Conservation (phyloP, 2,113 vertebrate species). For the Anas platyrhynchos region DNA sequence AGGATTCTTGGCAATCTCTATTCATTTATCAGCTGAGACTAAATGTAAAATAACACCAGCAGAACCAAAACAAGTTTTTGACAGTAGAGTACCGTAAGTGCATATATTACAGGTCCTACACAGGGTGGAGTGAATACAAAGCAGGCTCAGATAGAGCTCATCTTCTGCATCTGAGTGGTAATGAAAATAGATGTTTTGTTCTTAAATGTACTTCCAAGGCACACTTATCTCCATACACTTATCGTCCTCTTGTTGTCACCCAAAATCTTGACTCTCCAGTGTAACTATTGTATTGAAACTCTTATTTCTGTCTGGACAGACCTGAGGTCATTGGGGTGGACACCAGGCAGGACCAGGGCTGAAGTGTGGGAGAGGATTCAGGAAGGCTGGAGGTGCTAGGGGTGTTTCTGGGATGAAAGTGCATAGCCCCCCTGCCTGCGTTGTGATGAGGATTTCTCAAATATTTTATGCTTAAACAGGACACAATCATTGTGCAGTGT, state of each 20-base stretch:
- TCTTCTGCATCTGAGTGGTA: neutral
- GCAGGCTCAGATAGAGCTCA: neutral
- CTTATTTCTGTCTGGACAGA: neutral
- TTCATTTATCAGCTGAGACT: neutral
- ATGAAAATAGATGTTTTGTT: neutral
- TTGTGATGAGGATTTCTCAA: neutral
- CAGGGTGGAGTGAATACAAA: neutral
- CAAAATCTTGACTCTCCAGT: neutral
- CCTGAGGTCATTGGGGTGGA: neutral
- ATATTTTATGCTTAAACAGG: fast-evolving
- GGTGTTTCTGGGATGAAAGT: neutral
- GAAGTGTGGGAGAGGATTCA: neutral
- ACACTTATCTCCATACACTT: neutral
- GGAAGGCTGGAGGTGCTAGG: neutral
- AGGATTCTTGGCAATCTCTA: neutral
- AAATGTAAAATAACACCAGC: neutral
- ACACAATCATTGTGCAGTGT: fast-evolving
- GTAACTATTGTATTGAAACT: neutral
- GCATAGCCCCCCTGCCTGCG: no score
- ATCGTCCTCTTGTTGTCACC: neutral
- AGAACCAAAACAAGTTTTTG: neutral
- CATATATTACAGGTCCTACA: neutral
- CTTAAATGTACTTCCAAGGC: neutral
- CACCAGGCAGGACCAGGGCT: neutral
- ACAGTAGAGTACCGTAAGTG: neutral